Base-by-base conservation (phyloP, 1,140 invertebrate genomes). In the Leptonema lineaticorne region DNA sequence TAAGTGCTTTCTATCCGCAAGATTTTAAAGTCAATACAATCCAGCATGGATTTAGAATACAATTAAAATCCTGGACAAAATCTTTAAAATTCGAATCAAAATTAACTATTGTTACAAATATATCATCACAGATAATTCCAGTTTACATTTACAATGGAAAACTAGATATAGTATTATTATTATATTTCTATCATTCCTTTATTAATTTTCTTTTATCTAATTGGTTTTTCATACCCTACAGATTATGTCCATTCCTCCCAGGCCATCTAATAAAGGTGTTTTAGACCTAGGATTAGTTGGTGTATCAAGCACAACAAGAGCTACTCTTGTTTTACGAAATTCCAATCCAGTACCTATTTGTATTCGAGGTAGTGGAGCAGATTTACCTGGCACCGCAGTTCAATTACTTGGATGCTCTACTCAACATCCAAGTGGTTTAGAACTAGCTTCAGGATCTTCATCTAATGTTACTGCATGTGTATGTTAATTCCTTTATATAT, bases 201-300 rank as follows among this genome's bases (percentile, higher is more conserved):
- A 7, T 45, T 26, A 45, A 45, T 18, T 22, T 18, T 20, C 26
- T 60, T 18, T 37, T 22, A 20, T 60, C 33, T 4, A n/a, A n/a
- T n/a, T n/a, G n/a, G n/a, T 22, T 26, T 6, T 60, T 37, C 20
- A 46, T 27, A 11, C 11, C 11, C 48, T 63, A 7, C 46, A 73
- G 71, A 29, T 33, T 3, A 62, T 73, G 53, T 73, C 71, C 11
- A 67, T 72, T 16, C 58, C 50, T 24, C 68, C 68, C 2, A 68
- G 60, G 24, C 27, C 71, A 6, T 60, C 65, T 11, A 66, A 70
- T 8, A 69, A 71, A 66, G 73, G 70, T 26, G 27, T 28, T 27
- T 63, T 81, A 73, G 74, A 75, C 53, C 73, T 81, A 73, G 79
- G 79, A 69, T 70, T 75, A 53, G 64, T 80, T 68, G 74, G 75